Percentiles rank a stretch among this genome's conserved stretches.
Evolutionary conservation across 2,888 invertebrate species (phyloP).

Genomic region (Xestia sexstrigata): DNA sequence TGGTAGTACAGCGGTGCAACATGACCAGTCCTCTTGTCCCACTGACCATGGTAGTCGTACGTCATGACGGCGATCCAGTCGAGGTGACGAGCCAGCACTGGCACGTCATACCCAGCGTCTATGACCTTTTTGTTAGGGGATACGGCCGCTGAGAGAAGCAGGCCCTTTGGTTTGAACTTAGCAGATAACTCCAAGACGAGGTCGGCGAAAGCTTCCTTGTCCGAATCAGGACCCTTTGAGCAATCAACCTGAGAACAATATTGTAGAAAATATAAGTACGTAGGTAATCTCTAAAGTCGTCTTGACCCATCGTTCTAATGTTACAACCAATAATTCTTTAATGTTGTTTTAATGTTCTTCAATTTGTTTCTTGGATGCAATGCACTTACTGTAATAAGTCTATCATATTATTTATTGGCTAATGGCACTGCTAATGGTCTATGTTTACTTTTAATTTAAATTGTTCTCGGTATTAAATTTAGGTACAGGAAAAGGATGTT

Average conservation of each 20-base stretch:
- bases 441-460: not conserved
- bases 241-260: constrained; percentile 93
- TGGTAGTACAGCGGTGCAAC: constrained; percentile 96
- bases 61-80: constrained; percentile 98
- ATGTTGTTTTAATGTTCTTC: too few relatives aligned
- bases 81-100: constrained; percentile 93
- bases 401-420: not conserved
- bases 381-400: not conserved
- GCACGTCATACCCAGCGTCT: constrained; percentile 96
- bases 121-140: constrained; percentile 97
- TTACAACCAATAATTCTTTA: not conserved
- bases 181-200: constrained; percentile 93
- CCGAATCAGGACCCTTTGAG: constrained; percentile 95
- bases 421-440: too few relatives aligned
- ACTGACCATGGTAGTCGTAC: constrained; percentile 97
- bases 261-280: not conserved
- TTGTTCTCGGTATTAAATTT: not conserved
- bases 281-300: constrained; percentile 5
- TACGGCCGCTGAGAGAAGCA: constrained; percentile 95
- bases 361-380: not conserved
- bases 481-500: too few relatives aligned
- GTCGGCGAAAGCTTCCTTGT: constrained; percentile 95
- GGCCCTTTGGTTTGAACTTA: constrained; percentile 92
- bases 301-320: not conserved
- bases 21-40: constrained; percentile 98